Base-by-base conservation (phyloP, 2,113 vertebrate species). In the Corythornis vintsioides region DNA sequence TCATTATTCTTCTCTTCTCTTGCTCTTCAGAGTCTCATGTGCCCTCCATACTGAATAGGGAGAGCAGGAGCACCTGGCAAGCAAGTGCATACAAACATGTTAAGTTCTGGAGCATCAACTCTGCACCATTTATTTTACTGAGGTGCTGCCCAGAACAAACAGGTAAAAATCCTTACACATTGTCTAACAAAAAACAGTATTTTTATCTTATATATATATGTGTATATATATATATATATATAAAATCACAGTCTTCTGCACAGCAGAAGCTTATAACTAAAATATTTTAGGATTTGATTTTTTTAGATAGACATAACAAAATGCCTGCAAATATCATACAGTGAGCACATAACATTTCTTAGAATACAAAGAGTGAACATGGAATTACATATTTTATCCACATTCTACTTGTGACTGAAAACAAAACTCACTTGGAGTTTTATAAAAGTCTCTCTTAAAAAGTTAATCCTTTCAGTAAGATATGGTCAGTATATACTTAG, bases 181-280 rank as follows among this genome's bases (percentile, higher is more conserved):
- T 95, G 96, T 97, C 97, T 96, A 97, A 97, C 95, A 97, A 97
- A 97, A 96, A 87, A n/a, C 92, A 96, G 91, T 93, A 93, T 88
- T 96, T 94, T 92, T 90, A 88, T 94, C 90, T 83, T 86, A 94
- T 89, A 92, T 91, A 93, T 85, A 66, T 85, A 12, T 83, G 2
- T 94, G 25, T 91, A 26, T 38, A 38, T 33, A 33, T 33, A 33
- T 33, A n/a, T n/a, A n/a, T n/a, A n/a, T n/a, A n/a, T n/a, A n/a
- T n/a, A n/a, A 95, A 93, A 93, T 95, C 90, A 92, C 93, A 91
- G 63, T 57, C 96, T 97, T 98, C 97, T 98, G 98, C 98, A 98
- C 97, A 86, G 98, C 98, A 98, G 97, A 98, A 97, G 95, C 75
- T 95, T 95, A 93, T 94, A 96, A 96, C 96, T 95, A 95, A 96